A percentile compares a stretch with the other conserved stretches of the same genome.
Evolutionary conservation across 2,888 invertebrate species (phyloP).

Genomic region (Drosophila mayaguana): DNA sequence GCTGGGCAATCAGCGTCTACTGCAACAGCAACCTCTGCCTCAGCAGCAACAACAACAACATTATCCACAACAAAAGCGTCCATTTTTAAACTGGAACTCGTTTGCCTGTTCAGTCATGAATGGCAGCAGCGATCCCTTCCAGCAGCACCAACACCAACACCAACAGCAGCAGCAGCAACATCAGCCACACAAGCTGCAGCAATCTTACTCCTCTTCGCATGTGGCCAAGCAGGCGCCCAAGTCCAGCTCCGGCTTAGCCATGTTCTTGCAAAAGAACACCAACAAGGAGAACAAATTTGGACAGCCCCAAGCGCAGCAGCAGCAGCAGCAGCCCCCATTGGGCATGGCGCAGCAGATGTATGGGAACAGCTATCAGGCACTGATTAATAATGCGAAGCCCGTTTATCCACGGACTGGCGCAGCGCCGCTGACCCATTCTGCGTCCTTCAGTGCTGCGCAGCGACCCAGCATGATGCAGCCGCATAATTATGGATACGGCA

Average conservation of each 20-base stretch:
- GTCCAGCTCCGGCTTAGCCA: slow-evolving; percentile 51
- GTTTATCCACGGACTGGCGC: slow-evolving; percentile 52
- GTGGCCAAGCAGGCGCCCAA: slow-evolving; percentile 72
- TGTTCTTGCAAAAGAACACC: slow-evolving; percentile 72
- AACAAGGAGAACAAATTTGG: slow-evolving; percentile 83
- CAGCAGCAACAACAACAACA: slow-evolving; percentile 64
- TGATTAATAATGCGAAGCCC: slow-evolving; percentile 45
- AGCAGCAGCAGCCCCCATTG: slow-evolving; percentile 30
- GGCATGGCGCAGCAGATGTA: slow-evolving; percentile 67
- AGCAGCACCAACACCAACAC: slow-evolving; percentile 61
- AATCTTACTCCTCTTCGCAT: slow-evolving; percentile 75
- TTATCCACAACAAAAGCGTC: slow-evolving; percentile 82
- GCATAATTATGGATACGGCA: slow-evolving; percentile 62
- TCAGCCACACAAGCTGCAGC: slow-evolving; percentile 68
- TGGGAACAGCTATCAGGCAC: slow-evolving; percentile 58
- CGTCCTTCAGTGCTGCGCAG: slow-evolving; percentile 82
- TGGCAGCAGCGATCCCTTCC: slow-evolving; percentile 78
- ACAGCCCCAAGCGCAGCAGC: slow-evolving; percentile 37
- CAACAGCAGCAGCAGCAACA: slow-evolving; percentile 33
- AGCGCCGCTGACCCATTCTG: slow-evolving; percentile 79
- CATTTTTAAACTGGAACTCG: slow-evolving; percentile 83
- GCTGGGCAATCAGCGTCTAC: slow-evolving; percentile 76
- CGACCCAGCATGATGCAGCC: slow-evolving; percentile 67
- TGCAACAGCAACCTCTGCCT: slow-evolving; percentile 78
- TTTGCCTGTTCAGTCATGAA: slow-evolving; percentile 82